Evolutionary conservation across 2,797 vertebrate species (phyloP).

Genomic region (Phoxinus dragarum): DNA sequence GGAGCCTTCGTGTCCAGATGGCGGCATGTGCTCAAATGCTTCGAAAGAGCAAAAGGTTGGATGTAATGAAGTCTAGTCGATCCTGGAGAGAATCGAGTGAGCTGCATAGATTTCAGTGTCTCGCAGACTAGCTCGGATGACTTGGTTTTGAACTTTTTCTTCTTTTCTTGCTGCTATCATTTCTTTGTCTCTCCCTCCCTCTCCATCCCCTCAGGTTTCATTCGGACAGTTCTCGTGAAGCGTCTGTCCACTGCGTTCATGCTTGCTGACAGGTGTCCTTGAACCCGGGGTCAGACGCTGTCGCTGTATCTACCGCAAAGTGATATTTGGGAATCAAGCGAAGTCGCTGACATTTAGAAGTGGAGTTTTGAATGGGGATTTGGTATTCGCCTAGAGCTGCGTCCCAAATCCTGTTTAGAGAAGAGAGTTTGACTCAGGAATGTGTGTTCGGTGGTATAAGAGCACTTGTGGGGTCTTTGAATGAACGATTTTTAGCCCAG

Average conservation of each 20-base stretch:
- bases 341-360: constrained; percentile 38
- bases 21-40: not conserved
- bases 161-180: not conserved
- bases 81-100: constrained; percentile 22
- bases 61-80: constrained; percentile 28
- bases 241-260: not conserved
- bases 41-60: constrained; percentile 1
- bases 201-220: constrained; percentile 37
- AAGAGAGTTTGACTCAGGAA: constrained; percentile 30
- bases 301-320: constrained; percentile 11
- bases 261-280: constrained; percentile 40
- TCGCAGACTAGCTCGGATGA: not conserved
- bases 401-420: constrained; percentile 41
- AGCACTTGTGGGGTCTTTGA: constrained; percentile 1
- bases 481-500: not conserved
- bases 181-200: not conserved
- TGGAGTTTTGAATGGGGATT: constrained; percentile 27
- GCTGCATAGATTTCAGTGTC: constrained; percentile 2
- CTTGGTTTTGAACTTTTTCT: constrained; percentile 17
- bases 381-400: constrained; percentile 32
- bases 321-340: constrained; percentile 40
- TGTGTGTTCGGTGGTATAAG: constrained; percentile 10
- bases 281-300: not conserved
- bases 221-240: constrained; percentile 29
- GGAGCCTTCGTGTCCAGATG: constrained; percentile 17